phyloP scores from a whole-genome alignment of 2,797 vertebrate genomes.

The Lithobates pipiens region DNA sequence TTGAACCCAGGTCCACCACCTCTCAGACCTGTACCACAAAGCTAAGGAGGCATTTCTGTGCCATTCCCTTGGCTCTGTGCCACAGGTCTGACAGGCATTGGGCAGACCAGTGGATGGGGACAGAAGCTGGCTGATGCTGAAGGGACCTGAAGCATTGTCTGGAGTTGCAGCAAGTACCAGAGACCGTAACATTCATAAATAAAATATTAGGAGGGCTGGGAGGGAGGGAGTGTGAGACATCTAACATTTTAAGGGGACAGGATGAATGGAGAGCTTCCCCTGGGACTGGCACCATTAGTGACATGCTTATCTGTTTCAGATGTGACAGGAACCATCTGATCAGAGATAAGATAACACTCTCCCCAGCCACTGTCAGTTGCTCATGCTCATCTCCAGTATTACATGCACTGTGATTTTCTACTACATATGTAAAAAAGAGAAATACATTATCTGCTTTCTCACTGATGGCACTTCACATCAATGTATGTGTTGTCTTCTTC shows the following conservation, averaged over 20 bases:
- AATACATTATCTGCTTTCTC: no score
- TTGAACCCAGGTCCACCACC: no score
- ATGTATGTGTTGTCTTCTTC: no score
- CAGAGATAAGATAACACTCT: conserved; percentile 14
- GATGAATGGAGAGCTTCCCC: conserved; percentile 47
- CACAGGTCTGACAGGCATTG: no score
- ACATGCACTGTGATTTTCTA: not conserved
- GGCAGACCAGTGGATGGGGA: no score
- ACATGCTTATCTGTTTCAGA: conserved; percentile 34
- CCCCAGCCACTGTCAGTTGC: not conserved
- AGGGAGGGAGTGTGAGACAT: conserved; percentile 25
- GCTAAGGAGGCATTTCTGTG: no score
- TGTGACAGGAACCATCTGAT: conserved; percentile 44
- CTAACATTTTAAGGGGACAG: conserved; percentile 51
- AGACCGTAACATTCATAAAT: conserved; percentile 19
- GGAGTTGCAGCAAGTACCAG: not conserved
- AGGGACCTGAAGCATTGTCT: conserved; percentile 17
- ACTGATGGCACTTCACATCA: no score
- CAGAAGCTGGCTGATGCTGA: not conserved
- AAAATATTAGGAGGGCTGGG: conserved; percentile 31
- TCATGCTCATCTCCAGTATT: not conserved
- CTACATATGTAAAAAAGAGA: no score
- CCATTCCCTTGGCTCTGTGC: no score
- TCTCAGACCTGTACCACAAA: no score
- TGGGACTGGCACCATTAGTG: conserved; percentile 44